Percentiles rank a stretch among this genome's conserved stretches.
These are phyloP conservation scores for Acanthaster planci DNA, from an alignment of 35 echinoderm and acorn worm genomes.

Conservation along the genomic window DNA sequence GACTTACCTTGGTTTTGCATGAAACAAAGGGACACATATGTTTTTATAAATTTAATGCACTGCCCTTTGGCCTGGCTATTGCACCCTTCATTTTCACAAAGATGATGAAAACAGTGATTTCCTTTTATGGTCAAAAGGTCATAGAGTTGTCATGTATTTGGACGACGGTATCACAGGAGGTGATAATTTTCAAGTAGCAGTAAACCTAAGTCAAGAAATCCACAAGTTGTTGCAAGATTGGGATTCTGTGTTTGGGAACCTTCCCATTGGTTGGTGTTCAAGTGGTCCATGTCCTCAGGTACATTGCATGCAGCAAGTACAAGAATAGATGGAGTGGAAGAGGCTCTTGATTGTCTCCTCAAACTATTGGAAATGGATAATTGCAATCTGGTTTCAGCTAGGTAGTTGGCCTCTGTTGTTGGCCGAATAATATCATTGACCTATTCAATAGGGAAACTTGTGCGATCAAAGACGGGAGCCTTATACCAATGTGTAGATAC, in stretches of 20 bases:
- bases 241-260: neutral
- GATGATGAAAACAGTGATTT: conserved; percentile 7
- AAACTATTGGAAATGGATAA: no score
- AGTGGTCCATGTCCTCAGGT: no score
- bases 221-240: neutral
- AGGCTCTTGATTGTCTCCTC: no score
- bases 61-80: conserved; percentile 38
- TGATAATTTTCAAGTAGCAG: neutral
- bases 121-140: neutral
- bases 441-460: neutral
- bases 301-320: no score
- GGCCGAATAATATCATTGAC: conserved; percentile 30
- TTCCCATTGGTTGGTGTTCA: neutral
- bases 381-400: neutral
- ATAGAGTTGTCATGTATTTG: conserved; percentile 29
- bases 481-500: conserved; percentile 7
- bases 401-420: neutral
- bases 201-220: neutral
- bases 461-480: conserved; percentile 2
- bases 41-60: conserved; percentile 32
- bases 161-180: conserved; percentile 38
- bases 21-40: neutral
- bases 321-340: no score
- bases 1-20: conserved; percentile 8
- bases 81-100: conserved; percentile 28